A percentile compares a stretch with the other conserved stretches of the same genome.
Evolutionary conservation across 2,888 invertebrate genomes (phyloP).

Genomic region (Oegoconia quadripuncta): DNA sequence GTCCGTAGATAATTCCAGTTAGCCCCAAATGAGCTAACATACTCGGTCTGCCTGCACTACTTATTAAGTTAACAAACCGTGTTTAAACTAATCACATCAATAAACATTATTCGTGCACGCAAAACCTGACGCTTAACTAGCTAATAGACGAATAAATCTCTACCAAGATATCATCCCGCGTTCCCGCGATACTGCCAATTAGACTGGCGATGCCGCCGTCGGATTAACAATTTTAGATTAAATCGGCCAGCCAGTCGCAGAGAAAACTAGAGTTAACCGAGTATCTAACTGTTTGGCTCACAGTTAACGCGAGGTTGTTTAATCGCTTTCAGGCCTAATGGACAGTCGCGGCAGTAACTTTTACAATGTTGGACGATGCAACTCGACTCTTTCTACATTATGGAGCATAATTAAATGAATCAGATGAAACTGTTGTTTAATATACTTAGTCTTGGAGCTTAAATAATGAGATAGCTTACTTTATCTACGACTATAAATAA

Average conservation of each 20-base stretch:
- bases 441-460: too few species aligned
- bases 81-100: conserved; percentile 1
- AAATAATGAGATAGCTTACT: too few species aligned
- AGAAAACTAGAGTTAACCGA: conserved; percentile 31
- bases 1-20: too few species aligned
- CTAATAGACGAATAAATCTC: conserved; percentile 58
- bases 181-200: conserved; percentile 58
- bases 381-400: too few species aligned
- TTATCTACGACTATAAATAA: too few species aligned
- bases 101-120: conserved; percentile 8
- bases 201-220: conserved; percentile 48
- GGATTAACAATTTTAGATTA: conserved; percentile 68
- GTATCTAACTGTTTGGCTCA: conserved; percentile 38
- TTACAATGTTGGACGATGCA: conserved; percentile 35
- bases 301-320: conserved; percentile 29
- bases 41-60: too few species aligned
- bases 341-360: conserved; percentile 34
- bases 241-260: conserved; percentile 39
- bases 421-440: too few species aligned
- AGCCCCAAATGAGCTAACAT: too few species aligned
- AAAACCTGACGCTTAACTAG: conserved; percentile 25
- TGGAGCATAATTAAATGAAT: too few species aligned
- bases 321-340: conserved; percentile 55
- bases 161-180: conserved; percentile 32
- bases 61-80: too few species aligned